Evolutionary conservation across 2,113 vertebrate genomes (phyloP).

Genomic region (Burhinus bistriatus): DNA sequence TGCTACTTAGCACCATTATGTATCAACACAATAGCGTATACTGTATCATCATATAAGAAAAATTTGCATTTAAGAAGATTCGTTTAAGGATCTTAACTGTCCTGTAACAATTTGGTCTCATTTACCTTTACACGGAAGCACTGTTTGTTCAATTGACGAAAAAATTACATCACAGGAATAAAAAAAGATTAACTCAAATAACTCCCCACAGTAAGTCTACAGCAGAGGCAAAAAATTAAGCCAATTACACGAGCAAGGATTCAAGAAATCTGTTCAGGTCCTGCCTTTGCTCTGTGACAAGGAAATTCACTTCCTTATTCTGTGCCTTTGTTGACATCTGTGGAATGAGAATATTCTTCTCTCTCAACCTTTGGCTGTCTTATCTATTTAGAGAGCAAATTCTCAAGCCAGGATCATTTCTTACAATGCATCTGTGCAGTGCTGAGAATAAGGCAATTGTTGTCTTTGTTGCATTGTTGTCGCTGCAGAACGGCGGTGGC

Average conservation of each 20-base stretch:
- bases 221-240: constrained; percentile 36
- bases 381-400: not conserved
- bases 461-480: not conserved
- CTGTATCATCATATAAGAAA: not conserved
- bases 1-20: not conserved
- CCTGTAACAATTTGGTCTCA: not conserved
- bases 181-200: not conserved
- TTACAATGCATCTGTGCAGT: not conserved
- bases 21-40: not conserved
- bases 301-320: constrained; percentile 5
- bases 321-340: constrained; percentile 13
- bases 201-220: not conserved
- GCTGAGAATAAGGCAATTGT: not conserved
- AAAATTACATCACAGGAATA: not conserved
- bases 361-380: not conserved
- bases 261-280: not conserved
- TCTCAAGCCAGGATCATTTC: not conserved
- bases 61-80: not conserved
- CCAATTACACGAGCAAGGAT: not conserved
- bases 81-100: not conserved
- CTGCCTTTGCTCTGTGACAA: constrained; percentile 18
- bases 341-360: not conserved
- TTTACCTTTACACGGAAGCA: not conserved
- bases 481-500: not conserved
- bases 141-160: rapidly evolving